Evolutionary conservation across 2,797 vertebrate species (phyloP).

Genomic region (Mastacembelus armatus): DNA sequence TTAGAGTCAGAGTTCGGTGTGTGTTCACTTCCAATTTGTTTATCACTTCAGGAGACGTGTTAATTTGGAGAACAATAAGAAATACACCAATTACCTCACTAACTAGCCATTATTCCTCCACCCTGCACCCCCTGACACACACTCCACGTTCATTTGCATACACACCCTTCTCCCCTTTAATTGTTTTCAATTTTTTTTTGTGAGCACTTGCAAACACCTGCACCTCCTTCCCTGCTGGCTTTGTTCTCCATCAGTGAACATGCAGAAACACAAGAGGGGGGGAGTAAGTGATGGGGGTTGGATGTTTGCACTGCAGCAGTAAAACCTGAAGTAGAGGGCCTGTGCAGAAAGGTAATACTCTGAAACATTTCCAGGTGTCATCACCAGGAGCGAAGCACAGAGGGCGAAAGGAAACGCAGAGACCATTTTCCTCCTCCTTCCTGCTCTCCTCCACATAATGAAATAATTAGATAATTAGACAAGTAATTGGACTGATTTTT

Average conservation of each 20-base stretch:
- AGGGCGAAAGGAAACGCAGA: slow-evolving; percentile 48
- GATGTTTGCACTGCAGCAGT: background rate
- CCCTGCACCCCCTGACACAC: background rate
- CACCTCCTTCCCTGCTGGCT: slow-evolving; percentile 12
- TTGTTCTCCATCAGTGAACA: background rate
- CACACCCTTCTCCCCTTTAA: slow-evolving; percentile 43
- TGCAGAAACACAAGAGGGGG: background rate
- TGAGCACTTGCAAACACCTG: slow-evolving; percentile 34
- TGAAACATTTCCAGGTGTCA: slow-evolving; percentile 57
- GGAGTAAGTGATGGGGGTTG: accelerated
- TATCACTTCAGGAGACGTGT: slow-evolving; percentile 2
- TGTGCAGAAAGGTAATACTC: slow-evolving; percentile 24
- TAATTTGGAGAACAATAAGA: slow-evolving; percentile 60
- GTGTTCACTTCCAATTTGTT: slow-evolving; percentile 1
- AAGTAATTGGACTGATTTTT: slow-evolving; percentile 70
- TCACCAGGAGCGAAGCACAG: slow-evolving; percentile 35
- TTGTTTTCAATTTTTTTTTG: slow-evolving; percentile 62
- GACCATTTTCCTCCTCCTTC: slow-evolving; percentile 64
- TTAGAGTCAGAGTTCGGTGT: background rate
- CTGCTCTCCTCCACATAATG: slow-evolving; percentile 72
- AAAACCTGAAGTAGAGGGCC: slow-evolving; percentile 5
- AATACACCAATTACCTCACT: slow-evolving; percentile 33
- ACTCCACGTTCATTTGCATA: slow-evolving; percentile 11
- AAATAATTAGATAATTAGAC: slow-evolving; percentile 78
- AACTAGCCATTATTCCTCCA: slow-evolving; percentile 8